These are phyloP conservation scores for Eospalax fontanierii DNA, from an alignment of 2,797 vertebrate genomes.

Conservation along the genomic window DNA sequence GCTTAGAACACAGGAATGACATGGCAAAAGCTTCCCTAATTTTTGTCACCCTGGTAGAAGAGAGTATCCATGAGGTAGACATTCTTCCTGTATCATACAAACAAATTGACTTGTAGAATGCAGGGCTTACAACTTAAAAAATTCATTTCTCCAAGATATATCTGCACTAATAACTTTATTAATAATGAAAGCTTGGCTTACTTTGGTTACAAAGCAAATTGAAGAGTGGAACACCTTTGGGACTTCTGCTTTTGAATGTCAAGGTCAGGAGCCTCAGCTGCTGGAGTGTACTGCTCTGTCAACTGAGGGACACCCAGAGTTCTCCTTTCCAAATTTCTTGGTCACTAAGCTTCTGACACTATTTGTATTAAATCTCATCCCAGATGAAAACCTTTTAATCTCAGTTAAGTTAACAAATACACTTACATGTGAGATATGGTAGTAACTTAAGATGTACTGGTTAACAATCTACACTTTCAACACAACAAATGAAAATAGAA, in stretches of 20 bases:
- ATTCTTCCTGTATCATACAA: neutral
- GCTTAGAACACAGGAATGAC: neutral
- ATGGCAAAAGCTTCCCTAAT: neutral
- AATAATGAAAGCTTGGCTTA: constrained; percentile 68
- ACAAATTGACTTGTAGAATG: neutral
- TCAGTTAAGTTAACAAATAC: constrained; percentile 23
- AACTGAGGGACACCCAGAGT: neutral
- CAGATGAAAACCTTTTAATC: neutral
- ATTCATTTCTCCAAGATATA: constrained; percentile 16
- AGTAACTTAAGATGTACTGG: neutral
- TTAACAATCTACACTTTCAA: neutral
- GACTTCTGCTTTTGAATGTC: neutral
- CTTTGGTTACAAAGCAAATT: constrained; percentile 36
- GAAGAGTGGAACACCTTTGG: constrained; percentile 24
- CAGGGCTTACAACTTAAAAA: constrained; percentile 16
- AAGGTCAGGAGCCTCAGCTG: constrained; percentile 48
- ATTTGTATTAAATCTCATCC: neutral
- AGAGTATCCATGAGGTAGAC: neutral
- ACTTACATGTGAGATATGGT: neutral
- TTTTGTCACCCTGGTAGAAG: neutral
- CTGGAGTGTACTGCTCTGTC: neutral
- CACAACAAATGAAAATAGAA: neutral
- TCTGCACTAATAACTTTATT: constrained; percentile 70
- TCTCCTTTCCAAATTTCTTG: neutral
- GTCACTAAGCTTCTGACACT: neutral